phyloP scores from a whole-genome alignment of 2,797 vertebrate genomes.

The Thamnophis elegans region DNA sequence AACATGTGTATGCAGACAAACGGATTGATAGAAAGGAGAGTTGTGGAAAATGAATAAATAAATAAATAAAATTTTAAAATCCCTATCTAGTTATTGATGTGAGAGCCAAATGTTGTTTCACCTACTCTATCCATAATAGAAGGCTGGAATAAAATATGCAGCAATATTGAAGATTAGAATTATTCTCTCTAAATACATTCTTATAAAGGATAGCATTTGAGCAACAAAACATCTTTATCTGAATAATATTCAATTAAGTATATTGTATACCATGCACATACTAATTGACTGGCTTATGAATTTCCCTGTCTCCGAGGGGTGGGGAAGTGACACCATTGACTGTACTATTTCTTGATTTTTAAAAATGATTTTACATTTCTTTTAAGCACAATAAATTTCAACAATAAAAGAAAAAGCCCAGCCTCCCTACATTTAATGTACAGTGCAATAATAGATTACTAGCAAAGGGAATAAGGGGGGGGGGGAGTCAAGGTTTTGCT shows the following conservation, averaged over 20 bases:
- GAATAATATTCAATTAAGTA: neutral
- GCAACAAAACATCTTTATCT: conserved; percentile 6
- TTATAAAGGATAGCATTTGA: neutral
- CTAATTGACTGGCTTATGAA: neutral
- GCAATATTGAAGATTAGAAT: neutral
- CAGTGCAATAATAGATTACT: conserved; percentile 51
- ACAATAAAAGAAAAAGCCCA: conserved; percentile 23
- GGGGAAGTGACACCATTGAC: neutral
- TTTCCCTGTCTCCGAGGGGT: neutral
- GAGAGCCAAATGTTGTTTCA: neutral
- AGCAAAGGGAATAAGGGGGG: conserved; percentile 26
- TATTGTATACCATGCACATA: neutral
- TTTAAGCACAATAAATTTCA: conserved; percentile 4
- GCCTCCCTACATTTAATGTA: conserved; percentile 40
- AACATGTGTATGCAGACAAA: neutral
- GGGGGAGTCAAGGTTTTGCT: conserved; percentile 46
- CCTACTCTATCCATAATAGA: neutral
- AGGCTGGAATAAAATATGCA: neutral
- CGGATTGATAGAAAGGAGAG: neutral
- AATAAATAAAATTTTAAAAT: neutral
- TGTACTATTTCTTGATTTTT: neutral
- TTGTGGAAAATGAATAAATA: neutral
- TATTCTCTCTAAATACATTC: neutral
- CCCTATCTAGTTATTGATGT: neutral
- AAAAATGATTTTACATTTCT: neutral